Base-by-base conservation (phyloP, 2,888 invertebrate genomes). In the Tinea trinotella region DNA sequence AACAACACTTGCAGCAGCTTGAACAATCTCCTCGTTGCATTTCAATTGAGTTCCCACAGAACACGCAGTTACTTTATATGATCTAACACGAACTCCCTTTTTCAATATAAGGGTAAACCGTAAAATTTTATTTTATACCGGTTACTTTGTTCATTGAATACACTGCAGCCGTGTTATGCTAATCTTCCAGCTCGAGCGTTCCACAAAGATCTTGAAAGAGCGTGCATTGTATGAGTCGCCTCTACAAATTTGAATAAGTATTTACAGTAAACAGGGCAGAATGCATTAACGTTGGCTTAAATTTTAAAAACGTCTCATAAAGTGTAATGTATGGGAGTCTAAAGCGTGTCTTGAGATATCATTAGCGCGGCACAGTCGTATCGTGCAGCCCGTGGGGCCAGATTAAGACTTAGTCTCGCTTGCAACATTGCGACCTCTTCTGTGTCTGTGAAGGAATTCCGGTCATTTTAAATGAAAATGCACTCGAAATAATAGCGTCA, bases 251-350 rank as follows among this genome's bases (percentile, higher is more conserved):
- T 81, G 71, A 81, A 85, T 83, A 83, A 80, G 77, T 76, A 83
- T 78, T 78, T 77, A 82, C 78, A 74, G 76, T 76, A 75, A 78
- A 76, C 78, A 72, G 76, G 71, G 72, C 68, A 72, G 71, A 77
- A 81, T 71, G 74, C 85, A 82, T 83, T 83, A 83, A 70, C 66
- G 81, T 76, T 76, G 81, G 68, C 72, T 83, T 85, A 85, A 82
- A 84, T 85, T 84, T 79, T 77, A 81, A 85, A 85, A 85, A 84
- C 70, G 84, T 85, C 85, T 71, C 83, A 74, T 82, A 78, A 71
- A 85, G 74, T 74, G 81, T 82, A 78, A 84, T 83, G 73, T 83
- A 84, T 82, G 84, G 76, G 71, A 30, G 74, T 76, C 76, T 82
- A 82, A 83, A 82, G 75, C 71, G 78, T 71, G 71, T 76, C 79